A percentile compares a stretch with the other conserved stretches of the same genome.
These are phyloP conservation scores for Polypterus bichir DNA, from an alignment of 2,113 vertebrate genomes.

Conservation along the genomic window DNA sequence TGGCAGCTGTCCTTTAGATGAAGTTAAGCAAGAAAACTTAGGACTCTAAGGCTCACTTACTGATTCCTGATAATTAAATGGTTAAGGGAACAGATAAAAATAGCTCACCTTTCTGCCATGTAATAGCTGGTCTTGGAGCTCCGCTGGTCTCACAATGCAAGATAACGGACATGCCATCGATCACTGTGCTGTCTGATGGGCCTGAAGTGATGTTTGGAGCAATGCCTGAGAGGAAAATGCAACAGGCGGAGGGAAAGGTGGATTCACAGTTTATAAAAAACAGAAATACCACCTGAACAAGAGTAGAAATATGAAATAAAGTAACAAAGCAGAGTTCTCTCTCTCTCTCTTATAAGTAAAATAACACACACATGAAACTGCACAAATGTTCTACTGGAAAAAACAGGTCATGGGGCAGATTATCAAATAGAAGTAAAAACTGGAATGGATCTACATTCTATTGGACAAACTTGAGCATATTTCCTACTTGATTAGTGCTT, in stretches of 20 bases:
- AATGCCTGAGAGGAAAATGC: conserved; percentile 55
- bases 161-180: conserved; percentile 83
- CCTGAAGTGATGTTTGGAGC: conserved; percentile 93
- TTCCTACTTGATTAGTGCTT: no score
- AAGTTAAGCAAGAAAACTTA: no score
- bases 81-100: rapidly evolving
- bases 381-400: no score
- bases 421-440: no score
- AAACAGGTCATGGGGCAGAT: no score
- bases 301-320: conserved; percentile 4
- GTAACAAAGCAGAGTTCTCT: conserved; percentile 19
- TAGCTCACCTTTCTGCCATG: conserved; percentile 86
- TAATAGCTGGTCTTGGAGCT: conserved; percentile 85
- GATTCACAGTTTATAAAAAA: conserved; percentile 11
- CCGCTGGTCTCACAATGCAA: conserved; percentile 89
- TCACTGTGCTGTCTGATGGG: conserved; percentile 89
- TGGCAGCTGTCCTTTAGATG: no score
- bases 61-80: no score
- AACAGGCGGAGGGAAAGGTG: conserved; percentile 12
- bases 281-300: neutral
- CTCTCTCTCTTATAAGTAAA: conserved; percentile 21
- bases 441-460: no score
- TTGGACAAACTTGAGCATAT: no score
- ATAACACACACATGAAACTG: no score
- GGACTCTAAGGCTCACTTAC: no score